Percentiles rank a stretch among this genome's conserved stretches.
phyloP scores from a whole-genome alignment of 2,797 vertebrate genomes.

The Schizothorax lantsangensis region DNA sequence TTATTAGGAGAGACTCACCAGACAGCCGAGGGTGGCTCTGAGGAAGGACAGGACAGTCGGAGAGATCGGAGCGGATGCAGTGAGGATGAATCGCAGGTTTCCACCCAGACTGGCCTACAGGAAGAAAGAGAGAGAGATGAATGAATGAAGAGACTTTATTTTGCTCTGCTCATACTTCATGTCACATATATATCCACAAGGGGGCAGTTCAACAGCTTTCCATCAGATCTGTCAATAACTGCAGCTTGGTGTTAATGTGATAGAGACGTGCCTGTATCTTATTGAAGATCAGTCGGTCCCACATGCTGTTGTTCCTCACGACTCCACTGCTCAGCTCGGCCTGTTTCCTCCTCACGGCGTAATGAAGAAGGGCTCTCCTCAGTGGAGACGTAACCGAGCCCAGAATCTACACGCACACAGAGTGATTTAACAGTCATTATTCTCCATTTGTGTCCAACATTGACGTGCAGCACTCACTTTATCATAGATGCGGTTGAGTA shows the following conservation, averaged over 20 bases:
- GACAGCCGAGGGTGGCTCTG: conserved; percentile 80
- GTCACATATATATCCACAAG: background rate
- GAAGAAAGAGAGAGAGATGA: background rate
- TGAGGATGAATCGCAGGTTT: conserved; percentile 80
- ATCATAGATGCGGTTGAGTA: conserved; percentile 84
- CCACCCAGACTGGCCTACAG: conserved; percentile 79
- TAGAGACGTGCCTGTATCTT: conserved; percentile 76
- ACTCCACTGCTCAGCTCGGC: conserved; percentile 80
- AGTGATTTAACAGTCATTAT: background rate
- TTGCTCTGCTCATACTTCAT: background rate
- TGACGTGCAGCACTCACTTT: conserved; percentile 70
- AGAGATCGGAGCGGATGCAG: conserved; percentile 82
- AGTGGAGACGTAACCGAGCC: conserved; percentile 78
- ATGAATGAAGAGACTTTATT: background rate
- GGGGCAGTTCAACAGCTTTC: background rate
- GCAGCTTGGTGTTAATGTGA: background rate
- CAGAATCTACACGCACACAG: conserved; percentile 71
- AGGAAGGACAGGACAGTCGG: conserved; percentile 82
- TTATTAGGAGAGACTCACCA: conserved; percentile 58
- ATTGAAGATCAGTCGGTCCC: conserved; percentile 83
- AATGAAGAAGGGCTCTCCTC: conserved; percentile 76
- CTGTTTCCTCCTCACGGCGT: conserved; percentile 80
- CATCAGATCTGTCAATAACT: background rate
- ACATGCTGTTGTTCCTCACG: conserved; percentile 82
- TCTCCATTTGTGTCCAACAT: background rate